phyloP scores from a whole-genome alignment of 2,113 vertebrate species.

The Halcyon malimbica region DNA sequence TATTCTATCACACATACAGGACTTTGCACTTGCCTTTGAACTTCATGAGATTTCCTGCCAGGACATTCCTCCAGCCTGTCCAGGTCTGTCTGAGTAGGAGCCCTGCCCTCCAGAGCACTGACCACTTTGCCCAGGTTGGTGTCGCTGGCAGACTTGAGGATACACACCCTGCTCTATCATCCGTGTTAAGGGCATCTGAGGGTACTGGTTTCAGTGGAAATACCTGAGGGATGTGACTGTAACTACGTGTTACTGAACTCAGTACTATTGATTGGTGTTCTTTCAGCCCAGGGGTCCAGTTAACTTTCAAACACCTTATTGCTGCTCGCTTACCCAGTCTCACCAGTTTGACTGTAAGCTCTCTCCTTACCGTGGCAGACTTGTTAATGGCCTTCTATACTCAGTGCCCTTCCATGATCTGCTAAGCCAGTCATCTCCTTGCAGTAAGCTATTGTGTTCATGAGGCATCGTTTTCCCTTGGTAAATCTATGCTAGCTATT shows the following conservation, averaged over 20 bases:
- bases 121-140: background rate
- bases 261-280: background rate
- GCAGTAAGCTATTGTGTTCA: background rate
- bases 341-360: background rate
- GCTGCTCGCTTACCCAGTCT: accelerated
- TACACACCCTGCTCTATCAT: background rate
- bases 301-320: background rate
- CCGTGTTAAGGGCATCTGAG: accelerated
- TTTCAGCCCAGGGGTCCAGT: background rate
- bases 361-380: too few relatives aligned
- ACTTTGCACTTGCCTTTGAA: background rate
- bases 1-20: background rate
- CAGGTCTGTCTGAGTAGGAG: background rate
- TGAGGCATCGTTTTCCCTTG: background rate
- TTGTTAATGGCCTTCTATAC: background rate
- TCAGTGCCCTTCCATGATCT: background rate
- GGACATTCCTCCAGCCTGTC: background rate
- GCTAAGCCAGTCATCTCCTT: background rate
- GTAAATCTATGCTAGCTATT: background rate
- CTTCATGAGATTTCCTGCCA: background rate
- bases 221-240: background rate
- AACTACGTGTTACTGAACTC: background rate
- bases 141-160: background rate
- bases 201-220: background rate
- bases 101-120: background rate